Evolutionary conservation across 1,140 invertebrate species (phyloP).

Genomic region (Papilio helenus): DNA sequence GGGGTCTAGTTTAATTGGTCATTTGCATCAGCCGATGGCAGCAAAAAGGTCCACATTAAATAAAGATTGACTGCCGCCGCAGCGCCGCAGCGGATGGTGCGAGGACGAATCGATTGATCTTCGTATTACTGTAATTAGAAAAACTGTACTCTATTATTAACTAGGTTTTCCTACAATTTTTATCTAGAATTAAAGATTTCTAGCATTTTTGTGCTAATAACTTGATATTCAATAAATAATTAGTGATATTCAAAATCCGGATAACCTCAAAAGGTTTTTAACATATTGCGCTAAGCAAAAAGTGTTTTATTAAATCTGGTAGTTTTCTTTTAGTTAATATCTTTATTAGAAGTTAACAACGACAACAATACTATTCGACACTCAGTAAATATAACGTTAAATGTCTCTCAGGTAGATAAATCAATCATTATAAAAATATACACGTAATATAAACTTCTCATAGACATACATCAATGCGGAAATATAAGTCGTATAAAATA

Average conservation of each 20-base stretch:
- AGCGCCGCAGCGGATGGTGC: constrained; percentile 41
- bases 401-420: not conserved
- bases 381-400: not conserved
- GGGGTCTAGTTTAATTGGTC: constrained; percentile 48
- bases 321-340: too few relatives aligned
- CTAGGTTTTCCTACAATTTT: not conserved
- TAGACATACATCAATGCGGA: constrained; percentile 6
- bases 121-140: constrained; percentile 72
- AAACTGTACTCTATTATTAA: constrained; percentile 35
- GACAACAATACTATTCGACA: too few relatives aligned
- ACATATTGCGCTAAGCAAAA: too few relatives aligned
- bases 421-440: not conserved
- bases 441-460: not conserved
- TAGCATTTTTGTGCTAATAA: too few relatives aligned
- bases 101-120: constrained; percentile 66
- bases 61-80: constrained; percentile 67
- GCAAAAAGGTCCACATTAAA: constrained; percentile 61
- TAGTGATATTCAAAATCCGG: too few relatives aligned
- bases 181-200: too few relatives aligned
- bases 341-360: too few relatives aligned
- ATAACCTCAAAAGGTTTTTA: too few relatives aligned
- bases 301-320: too few relatives aligned
- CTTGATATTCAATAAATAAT: too few relatives aligned
- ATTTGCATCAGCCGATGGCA: constrained; percentile 52
- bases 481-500: not conserved